Conservation (phyloP, 2,113 vertebrate species). For the Neotoma lepida region DNA sequence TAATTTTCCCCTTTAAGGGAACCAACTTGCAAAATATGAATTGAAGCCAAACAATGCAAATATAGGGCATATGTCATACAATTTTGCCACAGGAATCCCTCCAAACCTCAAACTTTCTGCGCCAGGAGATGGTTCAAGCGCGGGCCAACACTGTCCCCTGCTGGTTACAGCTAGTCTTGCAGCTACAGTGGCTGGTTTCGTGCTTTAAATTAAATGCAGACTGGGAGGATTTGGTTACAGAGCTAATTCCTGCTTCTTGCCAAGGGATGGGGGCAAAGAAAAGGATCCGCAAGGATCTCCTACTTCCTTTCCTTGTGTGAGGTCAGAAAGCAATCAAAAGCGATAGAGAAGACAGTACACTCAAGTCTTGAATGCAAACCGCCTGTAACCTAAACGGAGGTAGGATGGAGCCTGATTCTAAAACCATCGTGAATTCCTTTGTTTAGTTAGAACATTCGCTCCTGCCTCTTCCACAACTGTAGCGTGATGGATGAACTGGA, state of each 20-base stretch:
- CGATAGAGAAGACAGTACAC: not conserved
- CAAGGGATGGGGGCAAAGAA: conserved; percentile 46
- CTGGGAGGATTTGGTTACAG: conserved; percentile 46
- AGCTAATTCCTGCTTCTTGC: conserved; percentile 54
- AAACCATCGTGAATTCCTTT: conserved; percentile 30
- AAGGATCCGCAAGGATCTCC: conserved; percentile 7
- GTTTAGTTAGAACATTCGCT: conserved; percentile 35
- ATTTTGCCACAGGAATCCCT: conserved; percentile 59
- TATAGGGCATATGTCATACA: conserved; percentile 62
- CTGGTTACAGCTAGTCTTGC: not conserved
- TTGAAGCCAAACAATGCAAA: conserved; percentile 67
- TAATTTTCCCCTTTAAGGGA: conserved; percentile 68
- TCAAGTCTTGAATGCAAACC: not conserved
- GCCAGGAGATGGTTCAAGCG: not conserved
- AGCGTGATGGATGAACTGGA: not conserved
- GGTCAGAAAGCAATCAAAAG: not conserved
- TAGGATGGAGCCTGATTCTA: conserved; percentile 14
- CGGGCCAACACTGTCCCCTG: conserved; percentile 82
- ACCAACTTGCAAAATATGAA: conserved; percentile 61
- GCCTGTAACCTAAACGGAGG: not conserved
- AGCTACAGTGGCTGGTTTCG: not conserved
- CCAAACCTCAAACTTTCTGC: conserved; percentile 40
- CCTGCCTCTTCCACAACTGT: not conserved
- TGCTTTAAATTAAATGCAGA: conserved; percentile 62
- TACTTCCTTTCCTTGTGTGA: not conserved